These are phyloP conservation scores for Ibycter americanus DNA, from an alignment of 2,797 vertebrate species.

Conservation along the genomic window DNA sequence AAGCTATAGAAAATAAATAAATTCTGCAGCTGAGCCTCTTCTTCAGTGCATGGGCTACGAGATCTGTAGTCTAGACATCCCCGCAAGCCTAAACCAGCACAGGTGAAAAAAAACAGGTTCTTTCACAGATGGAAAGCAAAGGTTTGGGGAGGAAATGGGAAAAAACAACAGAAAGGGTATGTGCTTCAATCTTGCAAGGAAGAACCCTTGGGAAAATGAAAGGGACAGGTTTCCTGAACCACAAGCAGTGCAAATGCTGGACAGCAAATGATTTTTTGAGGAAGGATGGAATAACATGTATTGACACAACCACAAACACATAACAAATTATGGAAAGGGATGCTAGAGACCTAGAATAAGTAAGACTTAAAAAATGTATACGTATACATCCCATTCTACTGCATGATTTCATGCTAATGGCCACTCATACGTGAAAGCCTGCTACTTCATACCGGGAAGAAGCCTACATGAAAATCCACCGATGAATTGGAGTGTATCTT, in stretches of 20 bases:
- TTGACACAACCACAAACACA: background rate
- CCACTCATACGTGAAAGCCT: background rate
- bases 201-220: constrained; percentile 16
- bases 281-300: background rate
- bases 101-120: background rate
- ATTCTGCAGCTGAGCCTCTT: constrained; percentile 6
- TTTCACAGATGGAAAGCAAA: background rate
- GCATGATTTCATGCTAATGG: background rate
- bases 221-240: background rate
- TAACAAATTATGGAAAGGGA: background rate
- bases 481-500: background rate
- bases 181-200: background rate
- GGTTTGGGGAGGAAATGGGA: background rate
- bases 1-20: constrained; percentile 18
- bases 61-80: background rate
- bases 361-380: background rate
- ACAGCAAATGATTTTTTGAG: background rate
- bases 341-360: background rate
- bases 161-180: background rate
- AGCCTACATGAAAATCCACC: background rate
- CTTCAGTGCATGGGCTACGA: background rate
- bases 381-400: background rate
- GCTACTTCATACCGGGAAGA: background rate
- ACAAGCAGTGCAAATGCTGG: background rate
- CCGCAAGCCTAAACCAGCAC: constrained; percentile 7